Conservation (phyloP, 2,113 vertebrate species). For the Amblyornis subalaris region DNA sequence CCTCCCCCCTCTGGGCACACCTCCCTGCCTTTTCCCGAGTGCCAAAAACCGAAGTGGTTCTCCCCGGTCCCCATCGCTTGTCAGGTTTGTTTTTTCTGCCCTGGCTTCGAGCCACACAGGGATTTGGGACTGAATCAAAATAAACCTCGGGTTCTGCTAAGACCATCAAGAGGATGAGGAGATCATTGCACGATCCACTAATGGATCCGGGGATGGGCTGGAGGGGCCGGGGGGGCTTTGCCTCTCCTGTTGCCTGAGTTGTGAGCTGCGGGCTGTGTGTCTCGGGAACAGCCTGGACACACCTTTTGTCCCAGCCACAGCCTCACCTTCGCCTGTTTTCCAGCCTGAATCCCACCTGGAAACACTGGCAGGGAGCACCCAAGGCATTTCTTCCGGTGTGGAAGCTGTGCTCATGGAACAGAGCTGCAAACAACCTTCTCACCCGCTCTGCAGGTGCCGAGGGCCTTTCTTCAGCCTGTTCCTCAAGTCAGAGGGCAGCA, state of each 20-base stretch:
- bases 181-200: background rate
- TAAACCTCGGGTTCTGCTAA: background rate
- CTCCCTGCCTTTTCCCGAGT: background rate
- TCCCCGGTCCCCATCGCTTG: background rate
- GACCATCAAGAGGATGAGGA: background rate
- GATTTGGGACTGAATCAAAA: background rate
- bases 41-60: background rate
- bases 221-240: background rate
- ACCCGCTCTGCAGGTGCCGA: rapidly evolving
- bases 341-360: background rate
- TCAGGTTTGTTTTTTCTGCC: background rate
- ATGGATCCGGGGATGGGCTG: background rate
- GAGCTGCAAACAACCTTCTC: background rate
- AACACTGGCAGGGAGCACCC: background rate
- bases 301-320: rapidly evolving
- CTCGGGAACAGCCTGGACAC: background rate
- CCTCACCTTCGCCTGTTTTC: background rate
- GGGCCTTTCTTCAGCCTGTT: background rate
- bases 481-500: background rate
- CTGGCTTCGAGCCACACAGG: background rate
- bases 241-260: background rate
- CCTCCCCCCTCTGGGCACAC: background rate
- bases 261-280: rapidly evolving
- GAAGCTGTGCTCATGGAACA: background rate
- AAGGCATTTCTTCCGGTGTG: background rate